Evolutionary conservation across 2,113 vertebrate species (phyloP), one percentile per base, ranked within the genome.

Genomic region (Pleuronectes platessa): DNA sequence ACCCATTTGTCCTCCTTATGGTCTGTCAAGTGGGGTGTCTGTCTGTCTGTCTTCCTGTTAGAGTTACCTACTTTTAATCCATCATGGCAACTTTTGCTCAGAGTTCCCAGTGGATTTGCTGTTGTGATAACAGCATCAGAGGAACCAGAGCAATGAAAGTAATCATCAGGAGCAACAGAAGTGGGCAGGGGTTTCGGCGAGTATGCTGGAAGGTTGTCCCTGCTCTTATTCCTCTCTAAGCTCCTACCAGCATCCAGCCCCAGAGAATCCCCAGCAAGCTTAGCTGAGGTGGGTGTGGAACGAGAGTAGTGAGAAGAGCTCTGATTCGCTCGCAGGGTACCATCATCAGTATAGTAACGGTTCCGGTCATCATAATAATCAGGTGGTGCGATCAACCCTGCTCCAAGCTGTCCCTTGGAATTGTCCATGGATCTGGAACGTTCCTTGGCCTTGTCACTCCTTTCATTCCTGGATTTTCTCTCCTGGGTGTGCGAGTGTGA

Each of bases 401-500:
- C 92, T 61, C 96, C 97, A 51, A 98, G 92, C 6, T 95, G 96
- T 45, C 97, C 97, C 83, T 99, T 98, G 58, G 98, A 97, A 83
- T 99, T 99, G 88, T 99, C 98, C 98, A 99, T 98, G 1, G 98
- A 99, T 69, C 98, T 94, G 68, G 98, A 99, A 47, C 98, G 94
- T 85, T 98, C 98, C 95, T 99, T 99, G 92, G 97, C 97, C 90
- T 99, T 99, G 93, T 97, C 97, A 74, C 92, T 97, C 61, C 97
- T 94, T 89, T 99, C 97, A 1, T 96, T 97, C 37, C 98, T 92
- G 0, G 98, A 99, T 86, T 97, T 95, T 86, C 98, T 96, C 86
- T 99, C 98, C 88, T 99, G 98, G 3, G 97, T 99, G 94, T 99
- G 98, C 89, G 97, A 98, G 93, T 99, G 98, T 74, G 97, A 98